Evolutionary conservation across 2,113 vertebrate genomes (phyloP), one percentile per base, ranked within the genome.

Genomic region (Brachyhypopomus gauderio): DNA sequence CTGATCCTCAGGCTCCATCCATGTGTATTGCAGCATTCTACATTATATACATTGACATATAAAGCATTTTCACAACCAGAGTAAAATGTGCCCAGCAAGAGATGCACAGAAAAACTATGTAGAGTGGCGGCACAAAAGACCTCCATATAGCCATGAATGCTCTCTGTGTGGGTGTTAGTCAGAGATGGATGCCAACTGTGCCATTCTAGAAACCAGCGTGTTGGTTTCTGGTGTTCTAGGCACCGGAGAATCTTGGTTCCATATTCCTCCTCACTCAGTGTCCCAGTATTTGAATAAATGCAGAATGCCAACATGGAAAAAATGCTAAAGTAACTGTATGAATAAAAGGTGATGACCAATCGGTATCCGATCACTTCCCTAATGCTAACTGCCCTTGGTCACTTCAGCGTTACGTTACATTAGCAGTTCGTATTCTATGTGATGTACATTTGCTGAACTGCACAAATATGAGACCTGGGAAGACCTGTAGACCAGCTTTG

Each of bases 381-480:
- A 58, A n/a, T 58, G 14, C 56, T 58, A 58, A 58, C n/a, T 7
- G 20, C 52, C 17, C 17, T 4, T n/a, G 20, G 9, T 52, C 2
- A 14, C 12, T 52, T 52, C 12, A 52, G 2, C 12, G 45, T 14
- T 52, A 14, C 30, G 30, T 52, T 60, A n/a, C n/a, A 22, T 60
- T 60, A 60, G 19, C 58, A n/a, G 20, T 60, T 5, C 8, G 30
- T 20, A 52, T 58, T 22, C 9, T 5, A 22, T 3, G 5, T 16
- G 5, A 25, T 11, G 34, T 34, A 55, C n/a, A 62, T 52, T 52
- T 14, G 6, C 73, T 41, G 74, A 14, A 25, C 17, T 62, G 41
- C 62, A 75, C 41, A 62, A 34, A 45, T 36, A 75, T 52, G 72
- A 38, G 34, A 75, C 9, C 6, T 56, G 52, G 34, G 27, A 41